phyloP scores from a whole-genome alignment of 1,140 invertebrate species.

The Arctopsyche grandis region DNA sequence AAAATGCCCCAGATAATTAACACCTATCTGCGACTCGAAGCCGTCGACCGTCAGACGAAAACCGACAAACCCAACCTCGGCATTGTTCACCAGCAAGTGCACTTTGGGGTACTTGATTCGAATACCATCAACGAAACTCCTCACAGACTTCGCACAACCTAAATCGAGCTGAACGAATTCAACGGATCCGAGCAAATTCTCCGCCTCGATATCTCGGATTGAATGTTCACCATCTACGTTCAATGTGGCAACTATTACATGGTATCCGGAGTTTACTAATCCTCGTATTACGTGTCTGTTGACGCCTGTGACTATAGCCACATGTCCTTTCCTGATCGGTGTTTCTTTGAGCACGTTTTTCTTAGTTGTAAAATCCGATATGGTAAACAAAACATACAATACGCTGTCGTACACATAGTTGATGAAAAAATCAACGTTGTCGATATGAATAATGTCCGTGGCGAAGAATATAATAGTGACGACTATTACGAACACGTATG shows the following conservation, averaged over 20 bases:
- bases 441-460: neutral
- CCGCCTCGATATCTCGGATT: conserved; percentile 61
- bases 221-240: conserved; percentile 70
- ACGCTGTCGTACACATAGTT: neutral
- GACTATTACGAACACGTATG: neutral
- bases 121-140: conserved; percentile 76
- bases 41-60: conserved; percentile 80
- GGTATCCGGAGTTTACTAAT: conserved; percentile 81
- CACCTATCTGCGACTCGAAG: conserved; percentile 83
- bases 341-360: conserved; percentile 51
- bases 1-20: conserved; percentile 92
- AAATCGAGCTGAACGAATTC: conserved; percentile 70
- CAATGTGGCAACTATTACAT: conserved; percentile 85
- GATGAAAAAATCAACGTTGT: neutral
- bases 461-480: neutral
- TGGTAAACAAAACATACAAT: neutral
- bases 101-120: conserved; percentile 72
- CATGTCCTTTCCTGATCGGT: conserved; percentile 66
- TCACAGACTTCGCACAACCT: conserved; percentile 77
- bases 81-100: conserved; percentile 85
- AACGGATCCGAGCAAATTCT: conserved; percentile 63
- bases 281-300: conserved; percentile 83
- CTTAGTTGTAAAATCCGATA: neutral
- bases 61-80: conserved; percentile 86
- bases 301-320: conserved; percentile 90